Evolutionary conservation across 2,113 vertebrate species (phyloP).

Genomic region (Melanerpes aurifrons): DNA sequence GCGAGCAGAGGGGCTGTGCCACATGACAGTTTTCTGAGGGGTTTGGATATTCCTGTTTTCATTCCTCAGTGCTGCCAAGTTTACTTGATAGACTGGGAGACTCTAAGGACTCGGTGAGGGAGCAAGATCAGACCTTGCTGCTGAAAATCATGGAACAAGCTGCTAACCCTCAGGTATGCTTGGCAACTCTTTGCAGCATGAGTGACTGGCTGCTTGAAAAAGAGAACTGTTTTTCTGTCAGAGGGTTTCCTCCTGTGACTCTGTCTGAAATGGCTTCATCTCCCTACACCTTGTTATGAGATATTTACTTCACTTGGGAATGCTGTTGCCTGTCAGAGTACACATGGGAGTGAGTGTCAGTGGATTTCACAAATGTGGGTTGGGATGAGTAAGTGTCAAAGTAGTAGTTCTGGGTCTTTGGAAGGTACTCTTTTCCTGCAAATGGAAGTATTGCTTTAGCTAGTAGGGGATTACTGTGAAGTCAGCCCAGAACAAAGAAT

Average conservation of each 20-base stretch:
- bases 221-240: not conserved
- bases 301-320: not conserved
- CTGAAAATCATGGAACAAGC: conserved; percentile 97
- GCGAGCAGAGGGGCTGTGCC: not conserved
- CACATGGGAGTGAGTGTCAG: fast-evolving
- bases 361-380: not conserved
- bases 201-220: not conserved
- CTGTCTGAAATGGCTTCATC: not conserved
- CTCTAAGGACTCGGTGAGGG: conserved; percentile 94
- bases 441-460: not conserved
- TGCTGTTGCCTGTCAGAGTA: not conserved
- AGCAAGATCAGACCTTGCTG: conserved; percentile 94
- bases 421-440: not conserved
- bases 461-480: not conserved
- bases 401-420: not conserved
- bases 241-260: not conserved
- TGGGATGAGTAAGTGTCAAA: not conserved
- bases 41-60: not conserved
- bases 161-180: conserved; percentile 88
- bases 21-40: not conserved
- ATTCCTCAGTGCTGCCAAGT: conserved; percentile 89
- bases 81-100: conserved; percentile 95
- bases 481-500: not conserved
- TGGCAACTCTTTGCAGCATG: not conserved
- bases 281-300: fast-evolving